Conservation (phyloP, 2,888 invertebrate genomes). For the Imbricaverruca yamaguchii region DNA sequence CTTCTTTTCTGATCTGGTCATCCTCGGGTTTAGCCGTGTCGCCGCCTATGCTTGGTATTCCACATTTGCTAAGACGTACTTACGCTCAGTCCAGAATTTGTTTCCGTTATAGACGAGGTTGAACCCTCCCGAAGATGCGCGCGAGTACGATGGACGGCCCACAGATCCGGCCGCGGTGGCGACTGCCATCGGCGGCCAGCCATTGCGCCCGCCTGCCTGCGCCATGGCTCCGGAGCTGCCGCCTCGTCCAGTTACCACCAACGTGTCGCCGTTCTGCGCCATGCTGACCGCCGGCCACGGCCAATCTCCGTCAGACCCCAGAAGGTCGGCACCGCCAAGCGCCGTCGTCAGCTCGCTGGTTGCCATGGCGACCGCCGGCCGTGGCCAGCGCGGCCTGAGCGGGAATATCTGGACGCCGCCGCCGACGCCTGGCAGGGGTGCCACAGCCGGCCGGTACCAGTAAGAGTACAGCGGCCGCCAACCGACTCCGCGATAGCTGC, state of each 20-base stretch:
- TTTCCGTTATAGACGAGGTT: background rate
- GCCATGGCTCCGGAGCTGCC: constrained; percentile 7
- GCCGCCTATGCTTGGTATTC: no score
- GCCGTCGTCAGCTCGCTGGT: background rate
- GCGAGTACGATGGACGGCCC: background rate
- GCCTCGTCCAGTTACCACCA: background rate
- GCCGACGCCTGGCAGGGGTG: background rate
- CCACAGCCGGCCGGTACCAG: constrained; percentile 15
- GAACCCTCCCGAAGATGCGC: background rate
- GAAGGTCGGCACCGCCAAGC: background rate
- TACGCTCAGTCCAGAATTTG: constrained; percentile 10
- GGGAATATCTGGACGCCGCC: background rate
- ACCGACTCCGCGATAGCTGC: background rate
- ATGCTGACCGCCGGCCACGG: constrained; percentile 7
- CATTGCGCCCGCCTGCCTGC: constrained; percentile 19
- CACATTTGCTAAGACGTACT: background rate
- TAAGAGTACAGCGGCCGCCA: background rate
- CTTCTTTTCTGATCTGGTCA: no score
- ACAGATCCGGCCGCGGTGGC: background rate
- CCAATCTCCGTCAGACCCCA: background rate
- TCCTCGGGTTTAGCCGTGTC: no score
- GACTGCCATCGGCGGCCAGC: constrained; percentile 10
- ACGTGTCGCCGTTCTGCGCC: background rate
- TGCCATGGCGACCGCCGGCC: background rate
- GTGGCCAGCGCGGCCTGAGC: background rate